Percentiles rank a stretch among this genome's conserved stretches.
These are phyloP conservation scores for Pachypanchax playfairii DNA, from an alignment of 2,113 vertebrate genomes.

Conservation along the genomic window DNA sequence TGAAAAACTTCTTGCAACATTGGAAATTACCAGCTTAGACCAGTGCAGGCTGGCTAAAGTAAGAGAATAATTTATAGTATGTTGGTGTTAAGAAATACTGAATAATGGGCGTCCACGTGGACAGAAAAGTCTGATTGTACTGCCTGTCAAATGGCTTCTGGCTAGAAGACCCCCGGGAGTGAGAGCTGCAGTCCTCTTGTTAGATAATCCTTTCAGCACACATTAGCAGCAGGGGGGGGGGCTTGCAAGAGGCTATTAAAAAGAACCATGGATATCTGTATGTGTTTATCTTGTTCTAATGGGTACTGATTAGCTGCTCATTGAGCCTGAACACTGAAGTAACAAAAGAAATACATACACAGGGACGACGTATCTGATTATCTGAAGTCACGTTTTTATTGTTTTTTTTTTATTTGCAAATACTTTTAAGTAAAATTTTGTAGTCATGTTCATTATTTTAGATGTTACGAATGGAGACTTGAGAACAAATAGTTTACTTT, in stretches of 20 bases:
- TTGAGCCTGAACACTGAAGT: constrained; percentile 11
- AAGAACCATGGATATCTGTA: constrained; percentile 75
- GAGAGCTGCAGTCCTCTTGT: constrained; percentile 46
- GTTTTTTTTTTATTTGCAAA: not conserved
- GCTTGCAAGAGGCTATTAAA: constrained; percentile 40
- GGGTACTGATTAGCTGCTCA: constrained; percentile 80
- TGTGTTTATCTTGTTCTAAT: constrained; percentile 81
- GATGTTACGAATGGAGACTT: not conserved
- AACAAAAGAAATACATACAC: not conserved
- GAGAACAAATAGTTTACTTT: constrained; percentile 17
- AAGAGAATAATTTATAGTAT: not conserved
- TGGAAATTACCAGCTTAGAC: not conserved
- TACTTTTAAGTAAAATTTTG: not conserved
- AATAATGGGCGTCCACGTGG: not conserved
- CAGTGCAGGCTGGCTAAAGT: not conserved
- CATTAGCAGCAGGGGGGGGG: constrained; percentile 35
- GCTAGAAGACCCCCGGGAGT: constrained; percentile 65
- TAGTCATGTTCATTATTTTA: not conserved
- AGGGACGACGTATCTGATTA: not conserved
- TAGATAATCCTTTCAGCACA: constrained; percentile 67
- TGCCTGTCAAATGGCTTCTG: constrained; percentile 75
- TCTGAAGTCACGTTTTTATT: not conserved
- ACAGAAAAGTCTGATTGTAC: constrained; percentile 69
- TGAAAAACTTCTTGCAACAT: not conserved
- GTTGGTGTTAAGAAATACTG: not conserved